These are phyloP conservation scores for Novumbra hubbsi DNA, from an alignment of 2,797 vertebrate genomes.

Conservation along the genomic window DNA sequence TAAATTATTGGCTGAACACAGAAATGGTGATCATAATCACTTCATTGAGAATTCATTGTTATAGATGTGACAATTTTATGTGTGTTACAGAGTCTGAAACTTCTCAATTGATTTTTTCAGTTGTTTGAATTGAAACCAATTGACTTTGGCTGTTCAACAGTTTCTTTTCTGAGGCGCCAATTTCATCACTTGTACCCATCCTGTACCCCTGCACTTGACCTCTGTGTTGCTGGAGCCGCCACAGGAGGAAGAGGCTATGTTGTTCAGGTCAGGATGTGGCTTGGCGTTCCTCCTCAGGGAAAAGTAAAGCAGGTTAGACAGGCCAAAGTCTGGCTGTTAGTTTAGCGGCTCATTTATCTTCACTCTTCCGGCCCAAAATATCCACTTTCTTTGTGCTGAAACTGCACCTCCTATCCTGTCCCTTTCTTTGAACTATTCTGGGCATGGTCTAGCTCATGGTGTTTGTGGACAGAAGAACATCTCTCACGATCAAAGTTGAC, in stretches of 20 bases:
- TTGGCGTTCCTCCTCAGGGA: slow-evolving; percentile 12
- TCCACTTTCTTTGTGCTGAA: background rate
- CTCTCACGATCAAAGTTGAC: background rate
- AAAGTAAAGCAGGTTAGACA: slow-evolving; percentile 24
- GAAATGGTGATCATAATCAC: too few species aligned
- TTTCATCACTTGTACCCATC: slow-evolving; percentile 4
- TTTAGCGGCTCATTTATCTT: slow-evolving; percentile 10
- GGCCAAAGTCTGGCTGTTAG: background rate
- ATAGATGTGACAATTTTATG: too few species aligned
- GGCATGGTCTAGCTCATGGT: background rate
- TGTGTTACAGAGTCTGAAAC: too few species aligned
- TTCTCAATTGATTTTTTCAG: too few species aligned
- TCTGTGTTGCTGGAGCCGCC: background rate
- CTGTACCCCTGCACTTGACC: background rate
- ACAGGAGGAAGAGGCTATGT: background rate
- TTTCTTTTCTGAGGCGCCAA: slow-evolving; percentile 10
- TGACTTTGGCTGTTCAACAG: background rate
- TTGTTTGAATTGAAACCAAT: too few species aligned
- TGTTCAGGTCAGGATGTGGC: slow-evolving; percentile 28
- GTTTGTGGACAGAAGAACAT: background rate
- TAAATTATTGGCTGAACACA: too few species aligned
- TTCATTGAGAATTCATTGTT: too few species aligned
- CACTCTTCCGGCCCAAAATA: slow-evolving; percentile 1
- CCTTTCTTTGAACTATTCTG: background rate
- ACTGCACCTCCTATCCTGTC: background rate